Evolutionary conservation across 2,888 invertebrate species (phyloP), one percentile per base, ranked within the genome.

Genomic region (Girardia tigrina): DNA sequence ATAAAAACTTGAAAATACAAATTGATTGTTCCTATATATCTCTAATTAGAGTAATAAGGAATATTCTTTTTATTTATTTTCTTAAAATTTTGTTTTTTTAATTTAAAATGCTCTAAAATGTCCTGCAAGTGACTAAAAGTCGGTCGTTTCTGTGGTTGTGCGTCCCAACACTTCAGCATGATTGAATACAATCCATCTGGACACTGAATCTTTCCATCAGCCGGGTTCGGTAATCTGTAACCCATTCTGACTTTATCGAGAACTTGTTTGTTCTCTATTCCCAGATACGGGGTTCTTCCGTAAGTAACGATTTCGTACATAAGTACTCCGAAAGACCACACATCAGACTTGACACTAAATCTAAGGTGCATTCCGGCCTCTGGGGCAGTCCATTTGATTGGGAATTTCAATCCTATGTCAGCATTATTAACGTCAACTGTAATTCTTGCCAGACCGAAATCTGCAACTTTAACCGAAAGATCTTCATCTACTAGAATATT

Each of bases 311-410:
- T 86, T 85, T 95, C 95, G 91, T 94, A 94, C n/a, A 95, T 86
- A 12, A 95, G 86, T 79, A 95, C 91, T 73, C 94, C 95, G 83
- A 91, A 95, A 0, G 94, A 95, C 98, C 98, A 98, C 0, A 98
- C 97, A 85, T 98, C 98, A 56, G 94, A 94, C 85, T 98, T 98
- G 79, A 97, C 94, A 73, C 94, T 94, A 86, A 98, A 98, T 82
- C 90, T 88, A 71, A 92, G 91, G 83, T 92, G 92, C 75, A 92
- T 89, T 28, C 94, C 94, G 1, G 94, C 94, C 85, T 94, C 94
- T 0, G 94, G 94, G 0, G 94, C 92, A 4, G 95, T 95, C 95
- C 95, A 95, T 83, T 94, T 94, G 4, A 97, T 94, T 0, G 97
- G 97, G 86, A 98, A 97, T 78, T 94, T 88, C 0, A 94, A 92